Evolutionary conservation across 1,140 invertebrate genomes (phyloP), one percentile per base, ranked within the genome.

Genomic region (Macrobrachium rosenbergii): DNA sequence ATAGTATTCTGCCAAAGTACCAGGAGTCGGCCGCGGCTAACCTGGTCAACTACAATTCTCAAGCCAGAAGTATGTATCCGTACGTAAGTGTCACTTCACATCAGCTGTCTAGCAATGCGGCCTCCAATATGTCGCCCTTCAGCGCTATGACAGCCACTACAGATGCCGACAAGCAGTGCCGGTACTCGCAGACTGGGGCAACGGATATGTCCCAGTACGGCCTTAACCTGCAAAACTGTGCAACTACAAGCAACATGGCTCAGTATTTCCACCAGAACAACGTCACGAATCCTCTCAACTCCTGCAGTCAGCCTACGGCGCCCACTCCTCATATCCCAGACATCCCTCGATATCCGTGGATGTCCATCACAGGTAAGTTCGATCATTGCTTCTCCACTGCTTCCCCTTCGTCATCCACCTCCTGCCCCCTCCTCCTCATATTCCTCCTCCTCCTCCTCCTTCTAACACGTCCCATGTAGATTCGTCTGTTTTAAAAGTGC

Each of bases 1-100:
- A 98, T 96, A 97, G 96, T 94, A 97, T 98, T 96, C 95, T 98
- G 93, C 96, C 96, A 90, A 98, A 98, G 94, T 98, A 98, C 93
- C 95, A 96, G 92, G 95, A 95, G 93, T 95, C 95, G 91, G 94
- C 90, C 94, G 93, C 95, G 94, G 83, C 90, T 87, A 83, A 90
- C 89, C 90, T 92, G 88, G 90, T 91, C 77, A 91, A 91, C 89
- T 92, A 92, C 88, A 91, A 90, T 64, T 89, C 90, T 28, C 91
- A 91, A 88, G 92, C 94, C 92, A 93, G 91, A 87, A 91, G 93
- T 80, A 93, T 94, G 94, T 94, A 94, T 90, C 95, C 94, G 5
- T 95, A 95, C 92, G 94, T 95, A 5, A 94, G 94, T 60, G 94
- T 94, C 76, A 94, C 94, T 16, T 94, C 94, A 88, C 94, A 95